Evolutionary conservation across 2,113 vertebrate species (phyloP).

Genomic region (Hippolais icterina): DNA sequence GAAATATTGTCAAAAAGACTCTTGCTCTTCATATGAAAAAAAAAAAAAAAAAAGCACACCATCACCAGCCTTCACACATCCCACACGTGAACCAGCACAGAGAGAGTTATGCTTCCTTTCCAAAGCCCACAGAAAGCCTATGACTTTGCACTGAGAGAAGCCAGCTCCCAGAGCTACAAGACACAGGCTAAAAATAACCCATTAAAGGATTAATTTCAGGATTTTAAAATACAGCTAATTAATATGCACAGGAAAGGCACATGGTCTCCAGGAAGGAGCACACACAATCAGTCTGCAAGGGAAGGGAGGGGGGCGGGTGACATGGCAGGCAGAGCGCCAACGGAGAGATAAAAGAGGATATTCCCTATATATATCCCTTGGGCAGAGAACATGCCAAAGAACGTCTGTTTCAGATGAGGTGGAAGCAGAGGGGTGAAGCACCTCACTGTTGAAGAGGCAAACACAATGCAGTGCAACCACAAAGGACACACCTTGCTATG

Average conservation of each 20-base stretch:
- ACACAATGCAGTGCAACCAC: not conserved
- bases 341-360: not conserved
- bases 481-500: not conserved
- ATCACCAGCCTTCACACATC: not conserved
- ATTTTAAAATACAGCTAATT: slow-evolving; percentile 25
- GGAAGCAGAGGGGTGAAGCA: not conserved
- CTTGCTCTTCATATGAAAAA: not conserved
- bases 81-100: not conserved
- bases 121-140: not conserved
- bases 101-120: not conserved
- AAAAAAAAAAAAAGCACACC: not conserved
- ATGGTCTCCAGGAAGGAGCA: not conserved
- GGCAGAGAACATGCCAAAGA: not conserved
- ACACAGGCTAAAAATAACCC: slow-evolving; percentile 42
- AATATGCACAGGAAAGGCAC: slow-evolving; percentile 18
- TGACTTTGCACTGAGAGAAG: not conserved
- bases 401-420: not conserved
- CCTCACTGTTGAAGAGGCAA: not conserved
- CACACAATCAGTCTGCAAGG: not conserved
- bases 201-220: slow-evolving; percentile 28
- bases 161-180: not conserved
- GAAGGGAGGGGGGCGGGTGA: not conserved
- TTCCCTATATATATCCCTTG: not conserved
- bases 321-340: not conserved
- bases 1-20: not conserved